Base-by-base conservation (phyloP, 2,797 vertebrate genomes). In the Zenarchopterus dispar region DNA sequence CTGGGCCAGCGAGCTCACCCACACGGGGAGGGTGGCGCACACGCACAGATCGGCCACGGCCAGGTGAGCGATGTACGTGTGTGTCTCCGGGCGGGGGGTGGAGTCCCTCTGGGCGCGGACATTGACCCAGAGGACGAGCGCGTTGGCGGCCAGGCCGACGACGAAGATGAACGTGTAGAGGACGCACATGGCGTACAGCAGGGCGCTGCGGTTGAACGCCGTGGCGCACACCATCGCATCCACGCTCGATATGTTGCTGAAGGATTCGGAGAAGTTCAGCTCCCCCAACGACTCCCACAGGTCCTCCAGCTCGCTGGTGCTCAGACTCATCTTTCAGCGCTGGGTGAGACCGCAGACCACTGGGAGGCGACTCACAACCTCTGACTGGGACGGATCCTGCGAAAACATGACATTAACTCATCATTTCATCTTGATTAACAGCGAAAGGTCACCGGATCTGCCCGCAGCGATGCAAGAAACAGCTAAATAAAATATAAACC, bases 111-210 rank as follows among this genome's bases (percentile, higher is more conserved):
- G 95, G 2, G 95, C 94, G 8, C 96, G 95, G 23, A 97, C 63
- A 86, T 98, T 98, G 48, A 97, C 95, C 96, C 96, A 99, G 24
- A 99, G 94, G 69, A 99, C 97, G 66, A 98, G 91, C 0, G 92
- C 93, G 61, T 99, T 99, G 48, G 96, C 96, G 1, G 96, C 91
- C 71, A 97, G 87, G 36, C 97, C 97, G 0, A 96, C 81, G 6
- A 98, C 85, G 16, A 97, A 99, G 86, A 98, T 97, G 56, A 99
- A 97, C 0, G 94, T 92, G 84, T 97, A 97, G 64, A 97, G 89
- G 77, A 96, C 91, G 46, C 96, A 94, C 54, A 98, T 94, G 10
- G 92, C 93, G 75, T 96, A 94, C 0, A 97, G 92, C 63, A 99
- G 88, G 41, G 90, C 88, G 0, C 73, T 93, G 48, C 94, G 96